phyloP scores from a whole-genome alignment of 37 sponge, comb jelly and placozoan species.

The Diacarnus erythraeanus region DNA sequence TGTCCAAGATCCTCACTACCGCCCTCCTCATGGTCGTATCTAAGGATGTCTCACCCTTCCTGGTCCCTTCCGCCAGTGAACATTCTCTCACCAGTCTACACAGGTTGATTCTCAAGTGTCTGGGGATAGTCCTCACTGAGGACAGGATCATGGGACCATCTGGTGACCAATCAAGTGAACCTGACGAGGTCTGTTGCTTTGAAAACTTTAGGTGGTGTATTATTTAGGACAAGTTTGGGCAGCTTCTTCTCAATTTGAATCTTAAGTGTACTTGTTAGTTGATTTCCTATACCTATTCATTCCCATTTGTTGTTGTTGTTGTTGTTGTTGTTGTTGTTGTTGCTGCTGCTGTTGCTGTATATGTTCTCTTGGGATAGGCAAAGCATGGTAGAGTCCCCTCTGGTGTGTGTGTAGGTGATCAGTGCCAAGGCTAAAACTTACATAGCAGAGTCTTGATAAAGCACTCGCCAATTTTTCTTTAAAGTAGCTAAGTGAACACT shows the following conservation, averaged over 20 bases:
- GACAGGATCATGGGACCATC: conserved; percentile 19
- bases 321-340: background rate
- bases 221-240: too few species aligned
- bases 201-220: background rate
- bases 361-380: background rate
- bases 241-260: too few species aligned
- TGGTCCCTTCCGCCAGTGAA: conserved; percentile 61
- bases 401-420: too few species aligned
- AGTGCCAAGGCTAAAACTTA: too few species aligned
- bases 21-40: conserved; percentile 53
- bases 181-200: background rate
- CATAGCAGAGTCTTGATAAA: too few species aligned
- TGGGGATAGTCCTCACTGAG: conserved; percentile 28
- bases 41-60: conserved; percentile 81
- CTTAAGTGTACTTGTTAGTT: too few species aligned
- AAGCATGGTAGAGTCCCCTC: too few species aligned
- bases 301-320: too few species aligned
- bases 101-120: conserved; percentile 27
- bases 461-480: too few species aligned
- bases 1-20: background rate
- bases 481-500: too few species aligned
- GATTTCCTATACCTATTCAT: background rate
- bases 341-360: background rate
- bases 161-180: background rate
- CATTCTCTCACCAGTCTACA: conserved; percentile 61